Conservation (phyloP, 1,140 invertebrate genomes). For the Venturia canescens region DNA sequence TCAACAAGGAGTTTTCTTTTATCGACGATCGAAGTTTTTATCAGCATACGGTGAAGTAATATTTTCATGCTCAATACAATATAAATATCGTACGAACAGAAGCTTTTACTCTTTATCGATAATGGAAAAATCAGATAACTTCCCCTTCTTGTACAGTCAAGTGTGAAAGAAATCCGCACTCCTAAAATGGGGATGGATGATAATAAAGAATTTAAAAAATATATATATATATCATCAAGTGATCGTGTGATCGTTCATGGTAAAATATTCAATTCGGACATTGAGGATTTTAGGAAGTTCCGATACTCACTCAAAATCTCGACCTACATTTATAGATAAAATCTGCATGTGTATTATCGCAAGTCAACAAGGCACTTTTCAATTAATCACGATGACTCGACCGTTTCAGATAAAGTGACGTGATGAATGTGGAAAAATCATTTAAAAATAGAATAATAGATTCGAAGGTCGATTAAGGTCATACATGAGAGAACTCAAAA, state of each 20-base stretch:
- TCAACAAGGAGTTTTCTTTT: neutral
- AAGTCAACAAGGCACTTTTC: neutral
- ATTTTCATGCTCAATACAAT: neutral
- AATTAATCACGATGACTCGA: neutral
- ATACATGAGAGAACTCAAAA: no score
- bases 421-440: neutral
- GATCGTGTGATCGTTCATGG: neutral
- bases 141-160: neutral
- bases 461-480: no score
- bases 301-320: neutral
- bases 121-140: neutral
- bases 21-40: no score
- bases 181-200: neutral
- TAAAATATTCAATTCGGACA: neutral
- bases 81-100: neutral
- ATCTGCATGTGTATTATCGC: neutral
- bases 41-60: neutral
- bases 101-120: neutral
- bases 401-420: neutral
- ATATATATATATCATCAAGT: neutral
- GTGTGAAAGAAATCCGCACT: neutral
- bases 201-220: neutral
- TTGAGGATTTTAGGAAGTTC: neutral
- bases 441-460: no score
- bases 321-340: conserved; percentile 4